Conservation (phyloP, 92 coral and sea anemone genomes). For the Muricea muricata region DNA sequence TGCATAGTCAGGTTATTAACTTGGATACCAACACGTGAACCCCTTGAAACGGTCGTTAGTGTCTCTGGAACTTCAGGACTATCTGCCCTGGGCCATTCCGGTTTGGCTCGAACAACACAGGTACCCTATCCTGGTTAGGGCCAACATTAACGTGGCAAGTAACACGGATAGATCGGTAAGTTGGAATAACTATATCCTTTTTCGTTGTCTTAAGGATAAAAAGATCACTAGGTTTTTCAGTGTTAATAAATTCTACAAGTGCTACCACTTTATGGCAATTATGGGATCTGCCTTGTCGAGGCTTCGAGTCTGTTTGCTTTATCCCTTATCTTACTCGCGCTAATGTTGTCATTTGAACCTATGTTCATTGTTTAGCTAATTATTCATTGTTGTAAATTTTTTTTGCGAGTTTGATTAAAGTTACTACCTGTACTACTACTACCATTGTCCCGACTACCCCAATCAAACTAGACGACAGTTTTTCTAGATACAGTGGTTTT, state of each 20-base stretch:
- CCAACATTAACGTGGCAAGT: constrained; percentile 69
- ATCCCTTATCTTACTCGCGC: no score
- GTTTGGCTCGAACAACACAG: constrained; percentile 74
- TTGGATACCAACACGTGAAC: constrained; percentile 20
- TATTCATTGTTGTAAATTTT: no score
- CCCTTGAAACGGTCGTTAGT: constrained; percentile 39
- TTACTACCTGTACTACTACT: no score
- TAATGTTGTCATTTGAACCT: no score
- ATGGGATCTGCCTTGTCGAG: no score
- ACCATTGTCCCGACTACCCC: constrained; percentile 37
- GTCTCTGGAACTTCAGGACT: constrained; percentile 66
- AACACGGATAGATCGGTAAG: constrained; percentile 46
- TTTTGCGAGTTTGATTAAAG: no score
- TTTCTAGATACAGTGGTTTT: constrained; percentile 32
- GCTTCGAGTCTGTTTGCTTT: no score
- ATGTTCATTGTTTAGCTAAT: no score
- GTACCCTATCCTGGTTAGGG: constrained; percentile 40
- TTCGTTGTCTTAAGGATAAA: constrained; percentile 32
- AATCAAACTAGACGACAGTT: constrained; percentile 50
- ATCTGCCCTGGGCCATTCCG: constrained; percentile 49
- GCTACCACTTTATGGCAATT: constrained; percentile 49
- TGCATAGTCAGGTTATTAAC: constrained; percentile 3
- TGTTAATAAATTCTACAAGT: constrained; percentile 39
- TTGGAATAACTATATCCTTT: constrained; percentile 55
- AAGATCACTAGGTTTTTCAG: constrained; percentile 23